Evolutionary conservation across 92 coral and sea anemone genomes (phyloP), one percentile per base, ranked within the genome.

Genomic region (Zoanthus solanderi): DNA sequence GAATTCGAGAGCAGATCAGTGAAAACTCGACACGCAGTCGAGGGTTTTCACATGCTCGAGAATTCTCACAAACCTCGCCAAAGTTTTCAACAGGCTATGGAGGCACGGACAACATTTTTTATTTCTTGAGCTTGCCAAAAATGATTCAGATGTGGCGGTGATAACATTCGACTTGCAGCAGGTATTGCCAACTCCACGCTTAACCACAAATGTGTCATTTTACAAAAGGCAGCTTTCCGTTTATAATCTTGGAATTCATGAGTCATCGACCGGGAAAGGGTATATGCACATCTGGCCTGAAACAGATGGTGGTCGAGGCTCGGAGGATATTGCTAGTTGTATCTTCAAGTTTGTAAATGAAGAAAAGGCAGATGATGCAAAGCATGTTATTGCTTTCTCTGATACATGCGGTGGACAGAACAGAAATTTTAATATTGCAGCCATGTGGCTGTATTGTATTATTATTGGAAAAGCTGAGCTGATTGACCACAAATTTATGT

Each of bases 221-320:
- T 86, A 76, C 84, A 86, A 87, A 78, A 32, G 84, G 78, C 90
- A 87, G 75, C 78, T 77, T 78, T 87, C 90, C 45, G 78, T 87
- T 28, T 78, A 78, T 31, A 87, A 48, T 31, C 78, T 78, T 46
- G 90, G 78, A 66, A 50, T 78, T 75, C 47, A 68, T 30, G 78
- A 87, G 63, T 48, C 83, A 71, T 58, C 81, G 57, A 74, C 72
- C 29, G 88, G 89, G 72, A 74, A 57, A 56, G 50, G 72, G 63
- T 85, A 60, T 56, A 74, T 73, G 78, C 87, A 84, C 60, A 84
- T 83, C 76, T 83, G 65, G 77, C 87, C 87, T 65, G 87, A 83
- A 75, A 83, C 76, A 46, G 87, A 83, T 47, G 78, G 87, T 82
- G 86, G 58, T 18, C 72, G 76, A 31, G 48, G 76, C 46, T 71